Evolutionary conservation across 2,797 vertebrate genomes (phyloP).

Genomic region (Cryptoprocta ferox): DNA sequence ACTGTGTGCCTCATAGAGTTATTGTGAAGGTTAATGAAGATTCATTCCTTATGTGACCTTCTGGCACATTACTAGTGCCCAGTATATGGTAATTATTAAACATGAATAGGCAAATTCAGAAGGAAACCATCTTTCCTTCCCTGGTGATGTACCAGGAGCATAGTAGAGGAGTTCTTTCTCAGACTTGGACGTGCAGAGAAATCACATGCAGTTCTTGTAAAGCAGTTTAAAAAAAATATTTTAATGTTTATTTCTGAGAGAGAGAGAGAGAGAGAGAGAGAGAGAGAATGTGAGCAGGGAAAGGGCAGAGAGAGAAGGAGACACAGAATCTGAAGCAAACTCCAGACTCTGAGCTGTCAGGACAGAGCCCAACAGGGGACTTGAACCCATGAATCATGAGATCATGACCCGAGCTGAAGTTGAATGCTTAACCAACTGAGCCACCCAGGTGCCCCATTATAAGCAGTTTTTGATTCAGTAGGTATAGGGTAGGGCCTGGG

Average conservation of each 20-base stretch:
- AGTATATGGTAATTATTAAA: background rate
- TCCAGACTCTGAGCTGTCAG: too few relatives aligned
- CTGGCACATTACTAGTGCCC: background rate
- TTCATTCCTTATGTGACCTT: background rate
- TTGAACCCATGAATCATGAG: too few relatives aligned
- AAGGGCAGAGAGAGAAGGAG: too few relatives aligned
- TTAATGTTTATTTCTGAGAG: too few relatives aligned
- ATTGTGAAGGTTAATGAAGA: conserved; percentile 46
- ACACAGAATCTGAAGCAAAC: too few relatives aligned
- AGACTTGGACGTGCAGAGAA: background rate
- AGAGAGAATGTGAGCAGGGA: too few relatives aligned
- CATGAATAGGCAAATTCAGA: background rate
- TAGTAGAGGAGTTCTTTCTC: background rate
- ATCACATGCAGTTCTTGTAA: background rate
- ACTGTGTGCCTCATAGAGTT: background rate
- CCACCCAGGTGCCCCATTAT: background rate
- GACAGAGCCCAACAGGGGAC: too few relatives aligned
- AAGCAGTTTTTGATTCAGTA: background rate
- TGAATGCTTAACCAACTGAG: too few relatives aligned
- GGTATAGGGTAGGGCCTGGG: background rate
- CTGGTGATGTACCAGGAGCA: background rate
- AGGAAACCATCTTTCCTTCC: background rate
- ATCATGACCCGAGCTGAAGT: too few relatives aligned
- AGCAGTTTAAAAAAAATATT: background rate
- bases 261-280: too few relatives aligned